Percentiles rank a stretch among this genome's conserved stretches.
Evolutionary conservation across 2,113 vertebrate species (phyloP).

Genomic region (Nothobranchius kuhntae): DNA sequence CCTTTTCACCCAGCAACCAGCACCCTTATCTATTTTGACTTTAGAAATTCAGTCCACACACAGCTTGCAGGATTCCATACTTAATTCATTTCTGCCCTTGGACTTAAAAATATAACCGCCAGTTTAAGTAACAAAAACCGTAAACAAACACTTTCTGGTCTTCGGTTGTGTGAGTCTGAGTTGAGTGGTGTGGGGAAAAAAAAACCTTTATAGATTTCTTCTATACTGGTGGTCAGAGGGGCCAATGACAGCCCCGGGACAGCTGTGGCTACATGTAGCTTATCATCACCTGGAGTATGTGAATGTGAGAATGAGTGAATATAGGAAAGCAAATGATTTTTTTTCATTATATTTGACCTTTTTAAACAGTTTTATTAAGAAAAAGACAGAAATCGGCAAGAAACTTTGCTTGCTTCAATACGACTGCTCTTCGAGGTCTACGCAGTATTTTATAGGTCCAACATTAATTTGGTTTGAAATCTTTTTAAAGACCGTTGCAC

Average conservation of each 20-base stretch:
- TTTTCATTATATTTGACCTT: neutral
- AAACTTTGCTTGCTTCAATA: neutral
- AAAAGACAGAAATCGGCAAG: neutral
- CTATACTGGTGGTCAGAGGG: no score
- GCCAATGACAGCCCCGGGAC: no score
- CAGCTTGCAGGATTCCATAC: constrained; percentile 23
- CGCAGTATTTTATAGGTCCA: neutral
- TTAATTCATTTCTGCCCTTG: constrained; percentile 43
- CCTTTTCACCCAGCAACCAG: constrained; percentile 31
- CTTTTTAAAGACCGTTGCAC: neutral
- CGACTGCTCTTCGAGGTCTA: neutral
- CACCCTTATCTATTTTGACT: constrained; percentile 16
- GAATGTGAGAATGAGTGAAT: no score
- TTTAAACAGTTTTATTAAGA: neutral
- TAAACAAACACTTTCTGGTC: neutral
- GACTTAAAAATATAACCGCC: constrained; percentile 18
- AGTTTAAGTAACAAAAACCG: constrained; percentile 5
- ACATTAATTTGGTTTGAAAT: neutral
- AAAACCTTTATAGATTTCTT: no score
- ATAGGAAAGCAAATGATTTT: neutral
- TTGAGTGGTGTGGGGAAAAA: neutral
- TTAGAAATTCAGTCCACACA: constrained; percentile 30
- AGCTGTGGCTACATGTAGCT: no score
- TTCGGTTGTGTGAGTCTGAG: neutral
- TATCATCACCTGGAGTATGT: no score